Evolutionary conservation across 1,140 invertebrate species (phyloP), one percentile per base, ranked within the genome.

Genomic region (Drusus annulatus): DNA sequence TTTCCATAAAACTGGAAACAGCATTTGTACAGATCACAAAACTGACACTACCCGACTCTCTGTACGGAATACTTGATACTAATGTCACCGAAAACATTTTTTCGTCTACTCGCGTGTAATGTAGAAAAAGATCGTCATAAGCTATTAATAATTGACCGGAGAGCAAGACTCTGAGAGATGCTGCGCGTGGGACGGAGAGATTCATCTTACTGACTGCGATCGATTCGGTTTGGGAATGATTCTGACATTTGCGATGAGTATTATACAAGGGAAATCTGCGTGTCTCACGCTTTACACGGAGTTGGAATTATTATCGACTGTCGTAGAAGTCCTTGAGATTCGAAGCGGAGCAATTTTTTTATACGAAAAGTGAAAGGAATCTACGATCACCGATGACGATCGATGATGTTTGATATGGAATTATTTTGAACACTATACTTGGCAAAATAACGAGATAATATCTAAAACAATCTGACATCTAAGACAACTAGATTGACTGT

Each of bases 201-300:
- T 23, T 62, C 19, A 23, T 62, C 60, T 23, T 28, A 28, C 21
- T 28, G 21, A 31, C 21, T 63, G 62, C 56, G 8, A 60, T 60
- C 56, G 56, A 13, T 19, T 60, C 56, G 5, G 56, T 23, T 23
- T 23, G 23, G 17, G 23, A 13, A 23, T 13, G 23, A 23, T 23
- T 19, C 56, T 17, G 56, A 60, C 15, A 60, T 17, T 60, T 19
- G 23, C 56, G 56, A 21, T 19, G 17, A 17, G 6, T 19, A 60
- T 60, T 60, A 60, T 19, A 23, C 56, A 60, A 19, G 56, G 56
- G 56, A 17, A 60, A 60, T 60, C 56, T 60, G 7, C 56, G n/a
- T 45, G 36, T 45, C 36, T 45, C 10, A 45, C 36, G 36, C 36
- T 45, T 13, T 10, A 45, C 36, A 45, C 10, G 10, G 36, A 45